Evolutionary conservation across 2,888 invertebrate species (phyloP), one percentile per base, ranked within the genome.

Genomic region (Tiphia femorata): DNA sequence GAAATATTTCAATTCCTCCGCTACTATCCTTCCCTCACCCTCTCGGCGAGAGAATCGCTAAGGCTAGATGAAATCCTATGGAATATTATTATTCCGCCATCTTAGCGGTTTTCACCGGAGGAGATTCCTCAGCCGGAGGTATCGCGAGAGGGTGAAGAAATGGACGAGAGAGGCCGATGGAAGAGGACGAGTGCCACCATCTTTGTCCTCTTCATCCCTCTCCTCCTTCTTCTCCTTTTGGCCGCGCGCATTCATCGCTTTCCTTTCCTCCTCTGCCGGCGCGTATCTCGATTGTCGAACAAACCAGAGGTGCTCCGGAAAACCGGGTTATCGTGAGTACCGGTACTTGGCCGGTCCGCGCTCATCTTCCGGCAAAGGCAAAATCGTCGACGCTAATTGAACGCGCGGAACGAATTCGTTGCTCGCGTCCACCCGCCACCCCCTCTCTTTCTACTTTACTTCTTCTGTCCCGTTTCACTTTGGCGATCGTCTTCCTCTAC

Each of bases 1-100:
- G 71, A 73, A 79, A 79, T 77, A 80, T 80, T 77, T 75, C 77
- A 78, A 79, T 80, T 77, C 71, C 75, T 78, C 77, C 78, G 70
- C 79, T 78, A 78, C 69, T n/a, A n/a, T n/a, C n/a, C n/a, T n/a
- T n/a, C n/a, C n/a, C n/a, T n/a, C n/a, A n/a, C n/a, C n/a, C n/a
- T n/a, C n/a, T 74, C 69, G 73, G 67, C 73, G 67, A 73, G 74
- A 77, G 75, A 77, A 77, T 78, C 74, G 60, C 74, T 72, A 77
- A 77, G 75, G 72, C 74, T 64, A 70, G 68, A 77, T 67, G 67
- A 72, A 73, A 76, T 76, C 67, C 71, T 62, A 54, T 53, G 59
- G 70, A 70, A 73, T 78, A 77, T 78, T 73, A 74, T 76, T 75
- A 76, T 75, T 76, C 73, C 64, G 72, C 70, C 73, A 75, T 77